Percentiles rank a stretch among this genome's conserved stretches.
Evolutionary conservation across 2,113 vertebrate genomes (phyloP).

Genomic region (Mirza zaza): DNA sequence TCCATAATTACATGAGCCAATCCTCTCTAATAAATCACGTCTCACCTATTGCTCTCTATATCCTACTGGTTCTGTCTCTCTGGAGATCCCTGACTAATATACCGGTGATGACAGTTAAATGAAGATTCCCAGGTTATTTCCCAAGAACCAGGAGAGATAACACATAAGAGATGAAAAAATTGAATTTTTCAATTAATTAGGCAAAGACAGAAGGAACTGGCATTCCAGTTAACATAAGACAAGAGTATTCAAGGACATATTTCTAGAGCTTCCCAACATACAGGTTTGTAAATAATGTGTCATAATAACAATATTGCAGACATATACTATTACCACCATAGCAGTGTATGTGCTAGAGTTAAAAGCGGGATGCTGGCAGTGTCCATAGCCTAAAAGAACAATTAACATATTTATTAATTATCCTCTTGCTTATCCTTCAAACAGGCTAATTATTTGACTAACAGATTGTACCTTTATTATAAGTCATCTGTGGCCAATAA

Average conservation of each 20-base stretch:
- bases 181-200: not conserved
- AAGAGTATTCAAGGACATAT: not conserved
- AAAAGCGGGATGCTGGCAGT: not conserved
- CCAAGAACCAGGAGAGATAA: not conserved
- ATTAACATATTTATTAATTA: constrained; percentile 21
- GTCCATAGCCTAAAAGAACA: not conserved
- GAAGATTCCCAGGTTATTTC: not conserved
- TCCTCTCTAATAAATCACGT: not conserved
- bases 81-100: not conserved
- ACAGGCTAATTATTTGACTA: not conserved
- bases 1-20: not conserved
- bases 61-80: not conserved
- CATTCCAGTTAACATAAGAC: not conserved
- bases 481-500: not conserved
- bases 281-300: not conserved
- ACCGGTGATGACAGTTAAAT: not conserved
- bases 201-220: not conserved
- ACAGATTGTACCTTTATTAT: not conserved
- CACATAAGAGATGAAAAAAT: not conserved
- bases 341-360: not conserved
- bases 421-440: not conserved
- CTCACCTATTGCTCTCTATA: not conserved
- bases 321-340: not conserved
- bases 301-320: constrained; percentile 2
- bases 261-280: not conserved